Percentiles rank a stretch among this genome's conserved stretches.
These are phyloP conservation scores for Zaprionus lineosus DNA, from an alignment of 2,888 invertebrate species.

Conservation along the genomic window DNA sequence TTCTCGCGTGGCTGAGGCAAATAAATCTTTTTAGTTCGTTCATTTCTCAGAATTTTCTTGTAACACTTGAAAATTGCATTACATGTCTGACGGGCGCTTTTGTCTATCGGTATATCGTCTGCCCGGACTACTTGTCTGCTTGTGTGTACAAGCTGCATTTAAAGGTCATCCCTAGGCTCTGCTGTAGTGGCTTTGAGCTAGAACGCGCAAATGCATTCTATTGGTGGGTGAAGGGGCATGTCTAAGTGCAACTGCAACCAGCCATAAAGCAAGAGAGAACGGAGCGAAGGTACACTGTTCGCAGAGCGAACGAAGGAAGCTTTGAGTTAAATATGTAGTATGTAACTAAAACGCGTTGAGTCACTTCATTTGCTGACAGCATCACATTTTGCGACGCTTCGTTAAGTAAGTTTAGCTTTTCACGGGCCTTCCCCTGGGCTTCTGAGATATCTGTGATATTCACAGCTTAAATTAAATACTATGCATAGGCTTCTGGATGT, in stretches of 20 bases:
- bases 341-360: constrained; percentile 32
- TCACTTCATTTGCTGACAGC: too few species aligned
- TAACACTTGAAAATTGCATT: constrained; percentile 38
- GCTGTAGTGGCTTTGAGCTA: constrained; percentile 48
- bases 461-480: too few species aligned
- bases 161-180: constrained; percentile 59
- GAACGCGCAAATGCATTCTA: constrained; percentile 6
- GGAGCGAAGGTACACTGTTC: too few species aligned
- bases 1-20: constrained; percentile 29
- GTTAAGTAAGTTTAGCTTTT: too few species aligned
- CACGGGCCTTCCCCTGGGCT: too few species aligned
- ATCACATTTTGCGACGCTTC: too few species aligned
- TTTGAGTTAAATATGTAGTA: constrained; percentile 1
- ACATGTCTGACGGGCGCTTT: constrained; percentile 18
- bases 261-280: neutral
- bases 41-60: constrained; percentile 34
- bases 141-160: constrained; percentile 56
- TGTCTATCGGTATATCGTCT: constrained; percentile 1
- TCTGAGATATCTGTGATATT: too few species aligned
- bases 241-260: constrained; percentile 14
- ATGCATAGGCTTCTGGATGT: too few species aligned
- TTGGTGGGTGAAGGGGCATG: neutral
- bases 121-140: constrained; percentile 4
- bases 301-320: constrained; percentile 5
- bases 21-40: constrained; percentile 43